phyloP scores from a whole-genome alignment of 2,797 vertebrate species.

The Phataginus tricuspis region DNA sequence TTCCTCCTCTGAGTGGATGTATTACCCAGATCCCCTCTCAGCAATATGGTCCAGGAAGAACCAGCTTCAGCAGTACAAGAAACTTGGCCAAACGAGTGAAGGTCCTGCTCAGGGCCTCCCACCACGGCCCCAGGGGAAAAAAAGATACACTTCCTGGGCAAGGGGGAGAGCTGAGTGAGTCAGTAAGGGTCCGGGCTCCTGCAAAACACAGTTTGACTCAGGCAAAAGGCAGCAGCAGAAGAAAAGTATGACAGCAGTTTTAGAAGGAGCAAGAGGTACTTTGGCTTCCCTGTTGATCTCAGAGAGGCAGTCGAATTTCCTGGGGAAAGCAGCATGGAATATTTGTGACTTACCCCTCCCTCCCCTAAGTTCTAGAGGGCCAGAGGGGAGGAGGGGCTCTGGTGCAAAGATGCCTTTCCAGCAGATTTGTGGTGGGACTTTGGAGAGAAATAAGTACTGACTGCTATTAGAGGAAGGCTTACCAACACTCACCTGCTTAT shows the following conservation, averaged over 20 bases:
- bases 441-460: background rate
- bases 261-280: background rate
- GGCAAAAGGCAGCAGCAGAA: background rate
- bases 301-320: background rate
- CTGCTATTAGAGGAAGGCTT: background rate
- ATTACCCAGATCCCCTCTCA: background rate
- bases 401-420: background rate
- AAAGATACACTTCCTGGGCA: background rate
- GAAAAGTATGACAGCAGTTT: background rate
- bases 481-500: background rate
- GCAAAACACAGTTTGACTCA: background rate
- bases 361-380: background rate
- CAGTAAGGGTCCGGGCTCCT: background rate
- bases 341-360: background rate
- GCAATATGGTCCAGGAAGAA: background rate
- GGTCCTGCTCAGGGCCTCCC: background rate
- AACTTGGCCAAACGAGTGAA: background rate
- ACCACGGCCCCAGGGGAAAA: background rate
- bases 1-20: background rate
- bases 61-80: background rate
- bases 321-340: background rate
- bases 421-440: rapidly evolving
- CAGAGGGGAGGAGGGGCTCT: background rate
- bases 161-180: background rate
- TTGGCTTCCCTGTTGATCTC: background rate